A percentile compares a stretch with the other conserved stretches of the same genome.
These are phyloP conservation scores for Echinometra lucunter DNA, from an alignment of 53 echinoderm and acorn worm species.

Conservation along the genomic window DNA sequence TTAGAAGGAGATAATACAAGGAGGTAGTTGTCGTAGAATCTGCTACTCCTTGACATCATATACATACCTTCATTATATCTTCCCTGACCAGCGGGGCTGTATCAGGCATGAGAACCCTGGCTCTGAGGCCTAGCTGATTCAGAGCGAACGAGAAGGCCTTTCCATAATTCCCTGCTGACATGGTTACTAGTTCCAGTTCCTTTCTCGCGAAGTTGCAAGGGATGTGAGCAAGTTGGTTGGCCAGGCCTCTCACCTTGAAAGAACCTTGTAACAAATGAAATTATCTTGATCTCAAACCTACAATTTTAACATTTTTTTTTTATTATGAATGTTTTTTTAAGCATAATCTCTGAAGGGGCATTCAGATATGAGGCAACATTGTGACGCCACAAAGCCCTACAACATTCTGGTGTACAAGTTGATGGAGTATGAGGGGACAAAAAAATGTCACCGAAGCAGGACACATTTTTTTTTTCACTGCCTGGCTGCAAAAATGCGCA, in stretches of 20 bases:
- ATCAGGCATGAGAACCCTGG: conserved; percentile 74
- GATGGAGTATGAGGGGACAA: no score
- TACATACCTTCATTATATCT: conserved; percentile 72
- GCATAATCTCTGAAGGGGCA: no score
- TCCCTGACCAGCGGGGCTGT: conserved; percentile 78
- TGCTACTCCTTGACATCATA: background rate
- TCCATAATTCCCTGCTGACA: conserved; percentile 92
- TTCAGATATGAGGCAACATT: no score
- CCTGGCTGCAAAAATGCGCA: no score
- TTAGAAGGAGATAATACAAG: no score
- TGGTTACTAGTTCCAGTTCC: conserved; percentile 75
- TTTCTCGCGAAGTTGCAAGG: conserved; percentile 68
- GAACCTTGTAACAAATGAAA: conserved; percentile 72
- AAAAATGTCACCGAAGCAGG: no score
- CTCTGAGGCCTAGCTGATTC: conserved; percentile 66
- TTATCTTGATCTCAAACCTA: background rate
- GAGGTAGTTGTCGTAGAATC: background rate
- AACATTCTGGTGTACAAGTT: no score
- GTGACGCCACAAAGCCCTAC: no score
- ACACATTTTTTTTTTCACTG: no score
- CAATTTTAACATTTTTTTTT: no score
- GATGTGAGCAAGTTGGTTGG: conserved; percentile 80
- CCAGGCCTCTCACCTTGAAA: conserved; percentile 83
- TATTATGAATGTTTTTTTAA: no score
- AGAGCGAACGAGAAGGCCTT: conserved; percentile 76